A percentile compares a stretch with the other conserved stretches of the same genome.
phyloP scores from a whole-genome alignment of 2,888 invertebrate species.

The Julus scanicus region DNA sequence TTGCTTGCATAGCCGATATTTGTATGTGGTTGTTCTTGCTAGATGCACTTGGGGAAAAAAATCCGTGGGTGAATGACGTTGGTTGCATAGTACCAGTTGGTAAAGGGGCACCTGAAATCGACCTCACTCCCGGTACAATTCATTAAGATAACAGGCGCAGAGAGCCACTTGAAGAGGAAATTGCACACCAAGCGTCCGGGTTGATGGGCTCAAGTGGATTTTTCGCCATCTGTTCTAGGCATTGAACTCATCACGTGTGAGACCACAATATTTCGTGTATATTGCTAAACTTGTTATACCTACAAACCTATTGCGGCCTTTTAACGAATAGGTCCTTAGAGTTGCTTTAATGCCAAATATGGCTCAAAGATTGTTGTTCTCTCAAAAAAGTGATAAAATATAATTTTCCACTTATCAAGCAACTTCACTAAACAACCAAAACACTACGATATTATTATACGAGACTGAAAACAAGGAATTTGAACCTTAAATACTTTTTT shows the following conservation, averaged over 20 bases:
- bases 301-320: not conserved
- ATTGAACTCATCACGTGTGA: conserved; percentile 20
- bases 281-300: too few relatives aligned
- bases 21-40: too few relatives aligned
- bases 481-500: too few relatives aligned
- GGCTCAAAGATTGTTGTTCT: not conserved
- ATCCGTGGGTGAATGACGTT: not conserved
- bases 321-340: not conserved
- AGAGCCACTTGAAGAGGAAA: conserved; percentile 20
- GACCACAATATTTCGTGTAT: not conserved
- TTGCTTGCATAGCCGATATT: too few relatives aligned
- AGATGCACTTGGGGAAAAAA: not conserved
- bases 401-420: too few relatives aligned
- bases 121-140: conserved; percentile 33
- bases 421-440: too few relatives aligned
- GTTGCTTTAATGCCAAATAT: not conserved
- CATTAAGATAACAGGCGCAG: conserved; percentile 27
- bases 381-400: not conserved
- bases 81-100: not conserved
- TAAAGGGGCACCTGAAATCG: conserved; percentile 19
- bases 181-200: not conserved
- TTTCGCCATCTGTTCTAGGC: conserved; percentile 31
- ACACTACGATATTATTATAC: too few relatives aligned
- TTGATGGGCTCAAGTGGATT: conserved; percentile 23
- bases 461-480: too few relatives aligned